These are phyloP conservation scores for Phataginus tetradactyla DNA, from an alignment of 2,797 vertebrate species.

Conservation along the genomic window DNA sequence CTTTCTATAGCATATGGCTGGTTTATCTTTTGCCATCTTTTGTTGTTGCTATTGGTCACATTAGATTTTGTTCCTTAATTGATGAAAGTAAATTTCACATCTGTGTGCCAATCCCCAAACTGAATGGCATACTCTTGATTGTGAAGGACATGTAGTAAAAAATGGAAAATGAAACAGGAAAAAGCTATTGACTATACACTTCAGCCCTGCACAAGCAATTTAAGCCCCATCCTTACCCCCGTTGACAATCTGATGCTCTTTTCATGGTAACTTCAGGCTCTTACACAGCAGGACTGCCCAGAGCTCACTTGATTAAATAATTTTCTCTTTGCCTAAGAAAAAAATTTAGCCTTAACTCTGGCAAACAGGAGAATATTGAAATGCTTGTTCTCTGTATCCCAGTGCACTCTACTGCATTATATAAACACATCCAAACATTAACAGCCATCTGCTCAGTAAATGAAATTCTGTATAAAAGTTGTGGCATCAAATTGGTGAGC, in stretches of 20 bases:
- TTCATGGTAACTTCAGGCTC: not conserved
- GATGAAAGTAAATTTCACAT: not conserved
- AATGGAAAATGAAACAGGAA: not conserved
- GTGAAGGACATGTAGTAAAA: not conserved
- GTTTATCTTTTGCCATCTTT: not conserved
- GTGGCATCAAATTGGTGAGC: not conserved
- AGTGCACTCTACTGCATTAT: not conserved
- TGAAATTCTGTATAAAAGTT: not conserved
- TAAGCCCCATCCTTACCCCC: not conserved
- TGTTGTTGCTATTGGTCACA: not conserved
- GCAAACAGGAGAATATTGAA: not conserved
- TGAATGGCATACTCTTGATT: not conserved
- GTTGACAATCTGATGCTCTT: not conserved
- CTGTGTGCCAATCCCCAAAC: not conserved
- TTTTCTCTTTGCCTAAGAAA: not conserved
- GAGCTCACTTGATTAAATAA: not conserved
- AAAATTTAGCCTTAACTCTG: not conserved
- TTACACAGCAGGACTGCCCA: not conserved
- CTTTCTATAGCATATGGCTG: not conserved
- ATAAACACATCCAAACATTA: not conserved
- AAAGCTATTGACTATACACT: not conserved
- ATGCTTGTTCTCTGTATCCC: not conserved
- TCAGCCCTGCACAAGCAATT: not conserved
- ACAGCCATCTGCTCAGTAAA: not conserved
- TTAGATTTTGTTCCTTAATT: not conserved